phyloP scores from a whole-genome alignment of 1,140 invertebrate species.

The Magallana gigas region DNA sequence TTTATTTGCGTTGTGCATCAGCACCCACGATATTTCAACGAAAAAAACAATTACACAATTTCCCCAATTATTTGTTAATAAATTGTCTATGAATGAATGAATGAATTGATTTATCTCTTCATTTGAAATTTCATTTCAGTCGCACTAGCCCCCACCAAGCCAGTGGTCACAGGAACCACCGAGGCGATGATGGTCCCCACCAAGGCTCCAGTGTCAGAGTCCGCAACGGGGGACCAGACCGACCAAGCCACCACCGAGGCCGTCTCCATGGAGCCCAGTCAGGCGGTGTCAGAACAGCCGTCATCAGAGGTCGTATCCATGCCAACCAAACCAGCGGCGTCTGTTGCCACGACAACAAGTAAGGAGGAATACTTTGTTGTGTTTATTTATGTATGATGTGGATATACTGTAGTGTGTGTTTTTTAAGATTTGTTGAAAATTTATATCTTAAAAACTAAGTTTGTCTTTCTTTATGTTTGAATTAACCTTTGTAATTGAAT shows the following conservation, averaged over 20 bases:
- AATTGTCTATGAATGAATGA: too few species aligned
- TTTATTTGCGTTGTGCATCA: too few species aligned
- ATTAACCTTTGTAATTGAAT: neutral
- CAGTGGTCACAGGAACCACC: neutral
- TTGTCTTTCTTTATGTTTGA: too few species aligned
- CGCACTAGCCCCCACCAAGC: neutral
- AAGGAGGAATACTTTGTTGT: too few species aligned
- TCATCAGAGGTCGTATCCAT: neutral
- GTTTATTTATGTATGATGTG: neutral
- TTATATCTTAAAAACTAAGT: too few species aligned
- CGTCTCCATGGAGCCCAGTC: neutral
- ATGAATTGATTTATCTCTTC: too few species aligned
- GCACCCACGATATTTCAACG: too few species aligned
- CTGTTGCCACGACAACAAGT: neutral
- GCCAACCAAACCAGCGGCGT: neutral
- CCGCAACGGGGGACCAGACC: neutral
- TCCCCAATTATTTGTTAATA: too few species aligned
- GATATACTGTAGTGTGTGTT: neutral
- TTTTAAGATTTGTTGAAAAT: neutral
- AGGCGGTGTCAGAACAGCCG: neutral
- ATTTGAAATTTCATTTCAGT: neutral
- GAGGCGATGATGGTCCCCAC: conserved; percentile 4
- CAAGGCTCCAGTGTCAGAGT: neutral
- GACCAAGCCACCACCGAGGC: neutral
- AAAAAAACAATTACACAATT: too few species aligned